A percentile compares a stretch with the other conserved stretches of the same genome.
Conservation (phyloP, 2,888 invertebrate species). For the Scaeva pyrastri region DNA sequence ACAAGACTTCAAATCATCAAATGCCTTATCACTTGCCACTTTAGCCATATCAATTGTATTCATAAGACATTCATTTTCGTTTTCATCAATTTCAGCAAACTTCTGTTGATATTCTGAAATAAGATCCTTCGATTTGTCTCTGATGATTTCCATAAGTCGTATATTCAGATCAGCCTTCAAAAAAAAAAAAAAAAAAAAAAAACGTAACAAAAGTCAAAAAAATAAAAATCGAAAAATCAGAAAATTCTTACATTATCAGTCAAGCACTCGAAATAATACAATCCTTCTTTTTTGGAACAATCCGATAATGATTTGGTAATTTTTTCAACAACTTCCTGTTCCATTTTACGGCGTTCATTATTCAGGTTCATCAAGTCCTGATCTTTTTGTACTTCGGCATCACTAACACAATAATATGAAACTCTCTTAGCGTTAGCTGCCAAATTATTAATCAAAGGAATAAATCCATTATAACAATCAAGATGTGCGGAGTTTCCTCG, state of each 20-base stretch:
- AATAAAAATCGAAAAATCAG: too few relatives aligned
- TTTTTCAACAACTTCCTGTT: constrained; percentile 50
- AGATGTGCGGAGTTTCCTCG: background rate
- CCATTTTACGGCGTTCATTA: constrained; percentile 53
- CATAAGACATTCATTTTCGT: constrained; percentile 13
- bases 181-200: background rate
- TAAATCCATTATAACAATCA: constrained; percentile 32
- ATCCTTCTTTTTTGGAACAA: constrained; percentile 58
- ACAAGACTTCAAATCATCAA: background rate
- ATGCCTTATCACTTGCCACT: constrained; percentile 22
- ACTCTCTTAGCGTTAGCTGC: constrained; percentile 65
- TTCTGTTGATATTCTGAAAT: background rate
- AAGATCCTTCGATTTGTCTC: background rate
- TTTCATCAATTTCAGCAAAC: background rate
- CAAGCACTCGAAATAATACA: constrained; percentile 71
- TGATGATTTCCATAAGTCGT: constrained; percentile 21
- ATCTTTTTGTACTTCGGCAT: constrained; percentile 40
- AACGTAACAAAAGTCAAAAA: background rate
- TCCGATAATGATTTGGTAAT: constrained; percentile 48
- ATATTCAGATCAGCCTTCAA: constrained; percentile 27
- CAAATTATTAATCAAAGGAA: constrained; percentile 32
- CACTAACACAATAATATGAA: constrained; percentile 57
- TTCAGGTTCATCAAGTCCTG: constrained; percentile 27
- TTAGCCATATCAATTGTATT: constrained; percentile 10
- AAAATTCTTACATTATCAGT: constrained; percentile 63